A percentile compares a stretch with the other conserved stretches of the same genome.
phyloP scores from a whole-genome alignment of 1,140 invertebrate genomes.

The Dreissena rostriformis region DNA sequence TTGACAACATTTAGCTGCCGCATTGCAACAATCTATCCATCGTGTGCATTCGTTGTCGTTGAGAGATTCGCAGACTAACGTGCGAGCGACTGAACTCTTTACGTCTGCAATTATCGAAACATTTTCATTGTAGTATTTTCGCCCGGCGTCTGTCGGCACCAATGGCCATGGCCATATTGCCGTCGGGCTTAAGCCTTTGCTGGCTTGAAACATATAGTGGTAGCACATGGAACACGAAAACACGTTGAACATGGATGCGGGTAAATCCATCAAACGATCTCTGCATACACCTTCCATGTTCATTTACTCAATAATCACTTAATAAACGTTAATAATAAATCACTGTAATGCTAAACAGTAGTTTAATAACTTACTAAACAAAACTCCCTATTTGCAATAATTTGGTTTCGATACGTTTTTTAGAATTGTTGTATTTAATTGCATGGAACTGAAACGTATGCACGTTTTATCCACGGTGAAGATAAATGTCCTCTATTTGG shows the following conservation, averaged over 20 bases:
- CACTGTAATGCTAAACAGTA: no score
- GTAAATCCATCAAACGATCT: constrained; percentile 35
- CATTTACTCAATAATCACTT: no score
- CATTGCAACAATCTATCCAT: constrained; percentile 62
- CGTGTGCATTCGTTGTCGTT: constrained; percentile 50
- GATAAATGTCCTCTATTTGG: no score
- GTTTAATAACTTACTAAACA: no score
- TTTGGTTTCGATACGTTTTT: no score
- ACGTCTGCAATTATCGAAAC: constrained; percentile 50
- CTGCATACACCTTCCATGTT: constrained; percentile 34
- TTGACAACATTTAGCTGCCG: constrained; percentile 58
- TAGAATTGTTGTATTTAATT: no score
- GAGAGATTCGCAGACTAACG: constrained; percentile 52
- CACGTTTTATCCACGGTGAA: no score
- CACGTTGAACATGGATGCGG: constrained; percentile 38
- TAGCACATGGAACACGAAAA: constrained; percentile 63
- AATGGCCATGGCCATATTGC: constrained; percentile 12
- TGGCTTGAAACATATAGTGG: constrained; percentile 50
- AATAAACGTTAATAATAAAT: no score
- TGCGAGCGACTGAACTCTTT: constrained; percentile 31
- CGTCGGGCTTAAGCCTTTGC: constrained; percentile 22
- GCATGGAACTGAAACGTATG: no score
- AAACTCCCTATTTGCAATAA: no score
- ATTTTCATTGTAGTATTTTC: constrained; percentile 9
- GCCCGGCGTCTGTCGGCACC: constrained; percentile 10